Evolutionary conservation across 2,113 vertebrate genomes (phyloP), one percentile per base, ranked within the genome.

Genomic region (Butastur rufipennis): DNA sequence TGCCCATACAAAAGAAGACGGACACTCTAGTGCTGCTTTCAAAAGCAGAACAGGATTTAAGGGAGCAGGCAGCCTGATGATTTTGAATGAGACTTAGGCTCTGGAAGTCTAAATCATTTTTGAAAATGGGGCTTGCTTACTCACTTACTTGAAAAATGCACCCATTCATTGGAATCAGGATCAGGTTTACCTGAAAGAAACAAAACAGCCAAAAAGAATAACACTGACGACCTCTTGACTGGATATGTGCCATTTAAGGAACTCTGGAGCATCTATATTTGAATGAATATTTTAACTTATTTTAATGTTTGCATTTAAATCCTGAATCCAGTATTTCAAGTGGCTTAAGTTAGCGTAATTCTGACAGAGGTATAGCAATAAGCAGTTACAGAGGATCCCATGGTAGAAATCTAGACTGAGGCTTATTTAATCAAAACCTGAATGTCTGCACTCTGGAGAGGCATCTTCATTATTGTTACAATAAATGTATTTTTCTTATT

Each of bases 401-500:
- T 10, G 27, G 42, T 52, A 95, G 34, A 91, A 91, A 55, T 81
- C 36, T 75, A 78, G 78, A 86, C 56, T 55, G 38, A 56, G 8
- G 36, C 38, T 79, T 81, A 56, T 95, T 96, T 96, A 58, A 72
- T 68, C 27, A 88, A 82, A 81, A 83, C 20, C 52, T 93, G 79
- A 84, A 55, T 68, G 71, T 81, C 96, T 92, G 27, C 38, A 38
- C 67, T 12, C 79, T 71, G 61, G 27, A 89, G 22, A 78, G 53
- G 52, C 67, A 48, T 58, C 66, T 85, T 84, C 40, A 14, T 82
- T 95, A 63, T 56, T 62, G 19, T 79, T 73, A 59, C 5, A 19
- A 61, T 58, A 58, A 88, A 95, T 42, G 27, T 88, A 1, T 86
- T 34, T 63, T 98, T 92, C 81, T 96, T 94, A 18, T 50, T 96